These are phyloP conservation scores for Machaerirhynchus nigripectus DNA, from an alignment of 2,113 vertebrate genomes.

Conservation along the genomic window DNA sequence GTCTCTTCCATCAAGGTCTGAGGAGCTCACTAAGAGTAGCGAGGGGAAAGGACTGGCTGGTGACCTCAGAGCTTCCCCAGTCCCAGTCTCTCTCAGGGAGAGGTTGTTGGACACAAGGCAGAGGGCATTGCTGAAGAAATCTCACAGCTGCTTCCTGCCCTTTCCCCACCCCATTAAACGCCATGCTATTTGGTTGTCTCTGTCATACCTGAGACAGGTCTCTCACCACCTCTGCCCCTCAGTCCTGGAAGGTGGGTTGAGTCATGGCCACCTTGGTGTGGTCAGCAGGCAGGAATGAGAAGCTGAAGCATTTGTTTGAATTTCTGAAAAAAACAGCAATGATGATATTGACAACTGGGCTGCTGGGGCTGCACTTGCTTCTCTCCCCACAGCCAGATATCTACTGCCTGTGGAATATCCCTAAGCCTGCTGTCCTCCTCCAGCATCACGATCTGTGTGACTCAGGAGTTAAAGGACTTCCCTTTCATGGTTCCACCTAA, in stretches of 20 bases:
- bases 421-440: neutral
- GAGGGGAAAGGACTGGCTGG: neutral
- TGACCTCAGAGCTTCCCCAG: neutral
- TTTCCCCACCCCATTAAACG: neutral
- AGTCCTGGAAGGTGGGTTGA: neutral
- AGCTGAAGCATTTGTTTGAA: neutral
- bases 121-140: neutral
- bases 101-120: neutral
- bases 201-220: conserved; percentile 31
- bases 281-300: neutral
- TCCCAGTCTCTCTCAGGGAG: neutral
- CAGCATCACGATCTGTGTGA: neutral
- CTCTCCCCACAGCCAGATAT: neutral
- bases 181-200: neutral
- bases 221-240: neutral
- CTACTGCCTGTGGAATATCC: neutral
- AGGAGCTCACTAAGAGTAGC: neutral
- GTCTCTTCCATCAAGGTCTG: neutral
- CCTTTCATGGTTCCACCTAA: neutral
- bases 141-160: neutral
- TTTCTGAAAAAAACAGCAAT: conserved; percentile 6
- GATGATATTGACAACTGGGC: neutral
- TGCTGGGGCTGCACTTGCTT: neutral
- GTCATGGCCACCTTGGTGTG: neutral
- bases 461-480: neutral